Conservation (phyloP, 2,113 vertebrate species). For the Chrysemys picta region DNA sequence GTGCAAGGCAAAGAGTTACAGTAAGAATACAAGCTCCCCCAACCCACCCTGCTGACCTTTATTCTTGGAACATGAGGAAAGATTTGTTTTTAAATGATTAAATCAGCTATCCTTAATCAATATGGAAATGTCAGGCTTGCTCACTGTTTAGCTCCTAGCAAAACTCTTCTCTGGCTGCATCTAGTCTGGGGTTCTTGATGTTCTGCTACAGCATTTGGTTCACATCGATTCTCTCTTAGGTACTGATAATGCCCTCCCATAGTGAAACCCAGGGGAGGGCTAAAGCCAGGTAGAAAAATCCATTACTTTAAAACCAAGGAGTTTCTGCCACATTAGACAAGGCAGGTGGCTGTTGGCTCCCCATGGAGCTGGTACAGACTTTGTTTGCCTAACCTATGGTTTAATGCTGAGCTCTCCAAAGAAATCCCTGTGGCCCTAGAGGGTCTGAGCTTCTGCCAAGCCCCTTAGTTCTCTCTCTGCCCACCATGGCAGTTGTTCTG, state of each 20-base stretch:
- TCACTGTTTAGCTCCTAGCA: rapidly evolving
- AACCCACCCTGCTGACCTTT: rapidly evolving
- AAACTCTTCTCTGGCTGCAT: neutral
- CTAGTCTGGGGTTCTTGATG: neutral
- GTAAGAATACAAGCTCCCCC: neutral
- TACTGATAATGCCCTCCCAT: neutral
- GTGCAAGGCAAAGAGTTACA: neutral
- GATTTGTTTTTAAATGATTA: rapidly evolving
- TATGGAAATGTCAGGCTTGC: rapidly evolving
- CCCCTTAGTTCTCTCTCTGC: neutral
- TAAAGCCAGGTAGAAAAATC: slow-evolving; percentile 5
- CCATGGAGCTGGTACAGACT: rapidly evolving
- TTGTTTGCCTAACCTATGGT: rapidly evolving
- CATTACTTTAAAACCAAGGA: neutral
- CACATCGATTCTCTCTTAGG: neutral
- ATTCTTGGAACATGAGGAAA: neutral
- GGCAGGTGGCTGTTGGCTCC: rapidly evolving
- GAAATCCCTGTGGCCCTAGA: neutral
- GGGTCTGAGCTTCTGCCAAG: rapidly evolving
- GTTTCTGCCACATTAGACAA: slow-evolving; percentile 26
- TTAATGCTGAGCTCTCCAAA: neutral
- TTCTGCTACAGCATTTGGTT: neutral
- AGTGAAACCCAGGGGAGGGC: neutral
- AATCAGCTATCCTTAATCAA: neutral
- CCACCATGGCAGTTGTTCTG: neutral